Evolutionary conservation across 2,888 invertebrate genomes (phyloP), one percentile per base, ranked within the genome.

Genomic region (Sinotaia quadrata): DNA sequence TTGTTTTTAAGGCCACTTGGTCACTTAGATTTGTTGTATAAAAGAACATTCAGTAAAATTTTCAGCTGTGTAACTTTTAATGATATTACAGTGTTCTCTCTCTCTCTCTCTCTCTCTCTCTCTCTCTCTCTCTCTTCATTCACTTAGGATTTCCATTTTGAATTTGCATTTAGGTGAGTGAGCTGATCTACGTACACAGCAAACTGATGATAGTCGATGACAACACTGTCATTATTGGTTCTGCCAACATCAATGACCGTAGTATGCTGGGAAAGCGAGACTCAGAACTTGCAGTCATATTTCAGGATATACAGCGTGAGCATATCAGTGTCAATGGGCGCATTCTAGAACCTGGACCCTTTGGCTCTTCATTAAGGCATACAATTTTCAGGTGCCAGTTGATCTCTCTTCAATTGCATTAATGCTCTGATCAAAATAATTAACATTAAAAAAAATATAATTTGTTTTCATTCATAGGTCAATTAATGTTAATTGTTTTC

Each of bases 211-310:
- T 99, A 72, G 94, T 94, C 0, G 98, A 99, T 86, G 98, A 99
- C 87, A 92, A 92, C 91, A 85, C 92, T 2, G 93, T 95, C 0
- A 96, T 99, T 74, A 97, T 98, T 82, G 98, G 98, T 24, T 98
- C 97, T 5, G 98, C 98, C 0, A 99, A 99, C 85, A 97, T 99
- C 79, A 99, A 99, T 85, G 98, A 99, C 87, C 90, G 98, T 62
- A 97, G 97, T 67, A 92, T 98, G 92, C 91, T 96, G 65, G 98
- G 98, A 0, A 94, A 93, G 72, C 91, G 98, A 75, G 98, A 98
- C 85, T 97, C 97, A 0, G 98, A 98, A 75, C 77, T 89, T 7
- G 96, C 96, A 3, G 93, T 96, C 21, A 89, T 97, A 52, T 91
- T 97, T 65, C 94, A 95, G 67, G 92, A 96, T 92, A 68, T 58